Conservation (phyloP, 2,113 vertebrate species). For the Indri indri region DNA sequence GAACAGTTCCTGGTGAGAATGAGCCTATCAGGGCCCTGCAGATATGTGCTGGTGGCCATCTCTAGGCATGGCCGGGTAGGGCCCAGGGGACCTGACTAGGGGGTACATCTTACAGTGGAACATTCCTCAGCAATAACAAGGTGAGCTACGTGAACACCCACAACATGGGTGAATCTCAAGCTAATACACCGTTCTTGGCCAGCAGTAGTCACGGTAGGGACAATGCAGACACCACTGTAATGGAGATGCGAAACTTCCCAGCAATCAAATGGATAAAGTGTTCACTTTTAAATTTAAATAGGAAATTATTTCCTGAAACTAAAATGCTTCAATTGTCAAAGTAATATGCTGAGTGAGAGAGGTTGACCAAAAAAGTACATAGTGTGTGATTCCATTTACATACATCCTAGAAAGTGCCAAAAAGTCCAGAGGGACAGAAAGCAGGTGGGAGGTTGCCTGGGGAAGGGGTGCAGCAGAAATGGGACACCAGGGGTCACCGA, state of each 20-base stretch:
- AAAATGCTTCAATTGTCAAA: slow-evolving; percentile 41
- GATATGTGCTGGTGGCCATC: not conserved
- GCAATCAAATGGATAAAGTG: not conserved
- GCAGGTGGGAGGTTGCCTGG: no score
- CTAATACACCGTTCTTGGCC: not conserved
- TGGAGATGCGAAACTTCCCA: not conserved
- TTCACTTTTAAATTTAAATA: slow-evolving; percentile 14
- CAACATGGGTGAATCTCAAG: not conserved
- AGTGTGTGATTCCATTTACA: not conserved
- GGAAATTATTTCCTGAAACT: slow-evolving; percentile 17
- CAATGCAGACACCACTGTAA: not conserved
- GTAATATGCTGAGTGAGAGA: not conserved
- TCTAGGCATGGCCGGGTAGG: not conserved
- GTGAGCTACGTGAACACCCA: not conserved
- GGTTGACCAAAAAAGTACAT: not conserved
- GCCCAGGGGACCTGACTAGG: not conserved
- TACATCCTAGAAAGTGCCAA: not conserved
- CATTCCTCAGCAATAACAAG: not conserved
- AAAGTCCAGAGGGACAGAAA: not conserved
- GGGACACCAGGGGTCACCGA: not conserved
- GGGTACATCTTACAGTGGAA: no score
- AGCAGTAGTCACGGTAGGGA: not conserved
- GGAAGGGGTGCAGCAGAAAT: not conserved
- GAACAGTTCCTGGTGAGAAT: not conserved
- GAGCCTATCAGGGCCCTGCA: not conserved